Base-by-base conservation (phyloP, 2,888 invertebrate species). In the Dicyrtomina minuta region DNA sequence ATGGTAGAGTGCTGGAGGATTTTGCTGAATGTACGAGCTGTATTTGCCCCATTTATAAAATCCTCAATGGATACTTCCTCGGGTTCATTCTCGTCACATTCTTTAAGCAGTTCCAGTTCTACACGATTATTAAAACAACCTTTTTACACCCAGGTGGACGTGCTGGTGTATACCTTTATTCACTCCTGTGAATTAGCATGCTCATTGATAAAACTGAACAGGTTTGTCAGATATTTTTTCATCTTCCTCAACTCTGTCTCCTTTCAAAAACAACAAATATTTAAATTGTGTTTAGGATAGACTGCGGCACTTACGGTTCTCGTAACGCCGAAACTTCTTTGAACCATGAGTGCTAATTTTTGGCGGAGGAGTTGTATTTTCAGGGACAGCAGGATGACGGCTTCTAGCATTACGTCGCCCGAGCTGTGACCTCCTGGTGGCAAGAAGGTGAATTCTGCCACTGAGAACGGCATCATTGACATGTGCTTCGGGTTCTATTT, bases 41-140 rank as follows among this genome's bases (percentile, higher is more conserved):
- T 44, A 22, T 44, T 33, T 3, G 55, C 22, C 2, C 44, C 26
- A 3, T 65, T 62, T 1, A 65, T 24, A 8, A 74, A 66, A 66
- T 74, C 73, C 20, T 72, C 72, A 66, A 74, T 72, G 1, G 73
- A 68, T 5, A 74, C 71, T 68, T 71, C 71, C 24, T 53, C 51
- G 17, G 24, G 26, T 17, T 67, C 70, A 12, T 20, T 53, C 56
- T 70, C 70, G 20, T 65, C 66, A 41, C 44, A 59, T 22, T 66
- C 66, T 53, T 59, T 60, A 33, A 69, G 41, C 10, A 69, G 53
- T 55, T 60, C 61, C 44, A 72, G 39, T 17, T 65, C 70, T 66
- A 66, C 12, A 64, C 26, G 27, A 20, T 51, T n/a, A n/a, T n/a
- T n/a, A n/a, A n/a, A n/a, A n/a, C n/a, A n/a, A n/a, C n/a, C n/a